phyloP scores from a whole-genome alignment of 2,797 vertebrate genomes.

The Rhinogobio ventralis region DNA sequence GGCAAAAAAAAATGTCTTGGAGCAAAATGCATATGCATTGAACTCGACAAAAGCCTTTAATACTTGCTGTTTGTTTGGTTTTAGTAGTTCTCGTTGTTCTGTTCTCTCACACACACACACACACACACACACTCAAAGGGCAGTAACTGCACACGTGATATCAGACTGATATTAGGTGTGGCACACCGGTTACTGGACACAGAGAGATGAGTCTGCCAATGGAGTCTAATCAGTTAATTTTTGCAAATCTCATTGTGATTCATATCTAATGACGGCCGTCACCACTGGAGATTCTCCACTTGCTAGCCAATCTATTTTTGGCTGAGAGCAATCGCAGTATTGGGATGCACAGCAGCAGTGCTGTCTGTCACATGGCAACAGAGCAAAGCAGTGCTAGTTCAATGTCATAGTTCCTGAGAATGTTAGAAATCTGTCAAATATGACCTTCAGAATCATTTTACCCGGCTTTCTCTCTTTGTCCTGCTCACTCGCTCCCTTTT shows the following conservation, averaged over 20 bases:
- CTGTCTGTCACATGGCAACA: constrained; percentile 54
- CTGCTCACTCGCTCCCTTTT: neutral
- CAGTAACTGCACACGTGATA: constrained; percentile 12
- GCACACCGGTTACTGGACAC: constrained; percentile 23
- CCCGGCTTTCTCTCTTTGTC: neutral
- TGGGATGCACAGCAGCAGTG: constrained; percentile 45
- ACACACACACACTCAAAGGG: neutral
- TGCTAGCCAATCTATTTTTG: constrained; percentile 46
- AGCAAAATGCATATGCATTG: neutral
- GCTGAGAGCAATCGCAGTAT: constrained; percentile 23
- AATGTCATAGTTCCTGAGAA: constrained; percentile 36
- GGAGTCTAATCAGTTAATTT: constrained; percentile 29
- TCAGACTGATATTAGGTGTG: constrained; percentile 41
- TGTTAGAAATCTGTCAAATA: constrained; percentile 41
- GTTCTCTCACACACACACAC: neutral
- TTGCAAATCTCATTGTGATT: constrained; percentile 1
- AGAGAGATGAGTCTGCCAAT: neutral
- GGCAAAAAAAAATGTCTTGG: neutral
- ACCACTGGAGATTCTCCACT: constrained; percentile 28
- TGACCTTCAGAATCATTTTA: constrained; percentile 49
- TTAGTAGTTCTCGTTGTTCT: neutral
- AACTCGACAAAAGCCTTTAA: neutral
- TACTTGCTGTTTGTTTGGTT: neutral
- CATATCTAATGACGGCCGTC: constrained; percentile 27
- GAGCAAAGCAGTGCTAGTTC: constrained; percentile 49